These are phyloP conservation scores for Ypsolopha sequella DNA, from an alignment of 2,888 invertebrate species.

Conservation along the genomic window DNA sequence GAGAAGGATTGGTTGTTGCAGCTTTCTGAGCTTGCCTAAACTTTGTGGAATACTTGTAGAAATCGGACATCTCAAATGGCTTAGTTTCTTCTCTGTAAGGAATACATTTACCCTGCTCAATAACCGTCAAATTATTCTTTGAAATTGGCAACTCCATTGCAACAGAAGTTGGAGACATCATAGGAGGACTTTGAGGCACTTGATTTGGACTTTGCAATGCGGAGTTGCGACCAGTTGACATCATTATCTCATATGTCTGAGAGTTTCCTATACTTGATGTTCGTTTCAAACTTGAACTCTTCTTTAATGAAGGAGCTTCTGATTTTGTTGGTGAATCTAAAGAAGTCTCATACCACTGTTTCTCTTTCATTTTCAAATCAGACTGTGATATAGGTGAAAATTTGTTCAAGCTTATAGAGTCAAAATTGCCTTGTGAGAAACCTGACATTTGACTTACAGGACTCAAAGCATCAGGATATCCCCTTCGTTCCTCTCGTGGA, in stretches of 20 bases:
- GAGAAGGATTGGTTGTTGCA: slow-evolving; percentile 27
- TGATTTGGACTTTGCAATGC: slow-evolving; percentile 56
- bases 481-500: slow-evolving; percentile 34
- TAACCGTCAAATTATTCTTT: slow-evolving; percentile 84
- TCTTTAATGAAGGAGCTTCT: slow-evolving; percentile 39
- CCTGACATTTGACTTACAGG: slow-evolving; percentile 57
- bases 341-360: slow-evolving; percentile 79
- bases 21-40: slow-evolving; percentile 75
- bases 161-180: slow-evolving; percentile 27
- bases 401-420: slow-evolving; percentile 52
- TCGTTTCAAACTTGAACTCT: slow-evolving; percentile 59
- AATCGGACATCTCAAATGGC: slow-evolving; percentile 98
- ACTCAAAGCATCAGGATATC: slow-evolving; percentile 46
- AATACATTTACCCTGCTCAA: slow-evolving; percentile 90
- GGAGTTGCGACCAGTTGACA: slow-evolving; percentile 52
- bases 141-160: slow-evolving; percentile 83
- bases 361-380: slow-evolving; percentile 64
- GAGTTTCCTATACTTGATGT: slow-evolving; percentile 70
- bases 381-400: slow-evolving; percentile 52
- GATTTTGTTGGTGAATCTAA: slow-evolving; percentile 69
- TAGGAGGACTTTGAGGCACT: slow-evolving; percentile 42
- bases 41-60: slow-evolving; percentile 97
- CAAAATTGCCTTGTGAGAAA: slow-evolving; percentile 47
- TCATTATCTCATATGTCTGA: slow-evolving; percentile 58
- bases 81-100: slow-evolving; percentile 95